A percentile compares a stretch with the other conserved stretches of the same genome.
These are phyloP conservation scores for Neopipo cinnamomea DNA, from an alignment of 2,113 vertebrate genomes.

Conservation along the genomic window DNA sequence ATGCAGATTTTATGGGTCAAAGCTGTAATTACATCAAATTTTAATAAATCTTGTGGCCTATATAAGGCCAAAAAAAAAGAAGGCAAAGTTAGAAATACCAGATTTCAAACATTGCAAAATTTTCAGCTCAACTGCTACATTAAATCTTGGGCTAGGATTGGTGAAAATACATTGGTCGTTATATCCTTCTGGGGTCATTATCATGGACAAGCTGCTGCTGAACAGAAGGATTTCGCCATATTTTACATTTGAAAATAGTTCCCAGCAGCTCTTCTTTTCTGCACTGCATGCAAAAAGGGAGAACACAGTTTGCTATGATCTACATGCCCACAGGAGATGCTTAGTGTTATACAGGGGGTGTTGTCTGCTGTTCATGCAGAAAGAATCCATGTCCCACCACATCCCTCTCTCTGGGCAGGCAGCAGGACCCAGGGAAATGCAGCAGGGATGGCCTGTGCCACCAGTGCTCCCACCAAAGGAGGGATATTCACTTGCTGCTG, in stretches of 20 bases:
- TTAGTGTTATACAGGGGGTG: fast-evolving
- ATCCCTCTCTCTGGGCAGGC: not conserved
- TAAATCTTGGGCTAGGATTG: not conserved
- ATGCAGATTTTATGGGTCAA: not conserved
- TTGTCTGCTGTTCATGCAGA: not conserved
- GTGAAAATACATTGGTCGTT: not conserved
- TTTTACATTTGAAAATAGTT: not conserved
- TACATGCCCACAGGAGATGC: not conserved
- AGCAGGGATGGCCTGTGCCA: not conserved
- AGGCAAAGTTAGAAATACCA: not conserved
- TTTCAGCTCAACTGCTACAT: not conserved
- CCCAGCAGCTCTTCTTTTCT: not conserved
- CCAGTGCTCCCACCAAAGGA: not conserved
- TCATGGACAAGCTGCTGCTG: not conserved
- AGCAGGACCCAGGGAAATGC: not conserved
- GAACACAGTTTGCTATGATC: not conserved
- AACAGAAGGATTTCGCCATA: not conserved
- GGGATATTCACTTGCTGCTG: not conserved
- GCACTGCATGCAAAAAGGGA: not conserved
- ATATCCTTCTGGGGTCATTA: not conserved
- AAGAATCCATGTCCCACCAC: not conserved
- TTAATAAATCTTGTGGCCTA: not conserved
- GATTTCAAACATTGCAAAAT: not conserved
- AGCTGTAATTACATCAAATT: not conserved
- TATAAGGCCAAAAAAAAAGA: not conserved